Base-by-base conservation (phyloP, 2,888 invertebrate genomes). In the Protodeltote pygarga region DNA sequence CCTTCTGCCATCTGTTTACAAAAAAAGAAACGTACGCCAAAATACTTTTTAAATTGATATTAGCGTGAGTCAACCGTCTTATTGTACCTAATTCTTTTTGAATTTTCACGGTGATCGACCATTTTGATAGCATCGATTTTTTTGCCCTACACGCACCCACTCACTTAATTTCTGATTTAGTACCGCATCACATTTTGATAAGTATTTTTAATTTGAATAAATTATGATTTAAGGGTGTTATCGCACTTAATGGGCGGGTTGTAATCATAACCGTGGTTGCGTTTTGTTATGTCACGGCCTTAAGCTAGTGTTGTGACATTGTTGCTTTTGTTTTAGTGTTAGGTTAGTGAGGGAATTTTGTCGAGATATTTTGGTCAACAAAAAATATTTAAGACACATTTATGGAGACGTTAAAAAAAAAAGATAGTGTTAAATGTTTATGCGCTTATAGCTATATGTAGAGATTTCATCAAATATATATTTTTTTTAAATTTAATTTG, bases 181-280 rank as follows among this genome's bases (percentile, higher is more conserved):
- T 78, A 90, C 90, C 91, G 90, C 89, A 92, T 92, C 92, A 89
- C 86, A 90, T 85, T 89, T 87, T 89, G 91, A 91, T 91, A 91
- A 92, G 89, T 92, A 90, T 91, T 92, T 92, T 92, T 92, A 92
- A 92, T 91, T 91, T 92, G 92, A 92, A 92, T 92, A 92, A 90
- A 92, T 92, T 92, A 92, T 90, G 85, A 89, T 90, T 89, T 87
- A 87, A 87, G 85, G 79, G 82, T 79, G 79, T 83, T 89, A 89
- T 90, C 88, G 89, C 77, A 65, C 75, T 75, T 79, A 85, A 89
- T 87, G 82, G 81, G 74, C 71, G 79, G 39, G 73, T 74, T 79
- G 82, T 87, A 87, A 88, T 85, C 87, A 83, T 74, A 79, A 81
- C 79, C 81, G 79, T 80, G 77, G 75, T 77, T 81, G 78, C 76